A percentile compares a stretch with the other conserved stretches of the same genome.
Evolutionary conservation across 1,140 invertebrate genomes (phyloP).

Genomic region (Drosophila albomicans): DNA sequence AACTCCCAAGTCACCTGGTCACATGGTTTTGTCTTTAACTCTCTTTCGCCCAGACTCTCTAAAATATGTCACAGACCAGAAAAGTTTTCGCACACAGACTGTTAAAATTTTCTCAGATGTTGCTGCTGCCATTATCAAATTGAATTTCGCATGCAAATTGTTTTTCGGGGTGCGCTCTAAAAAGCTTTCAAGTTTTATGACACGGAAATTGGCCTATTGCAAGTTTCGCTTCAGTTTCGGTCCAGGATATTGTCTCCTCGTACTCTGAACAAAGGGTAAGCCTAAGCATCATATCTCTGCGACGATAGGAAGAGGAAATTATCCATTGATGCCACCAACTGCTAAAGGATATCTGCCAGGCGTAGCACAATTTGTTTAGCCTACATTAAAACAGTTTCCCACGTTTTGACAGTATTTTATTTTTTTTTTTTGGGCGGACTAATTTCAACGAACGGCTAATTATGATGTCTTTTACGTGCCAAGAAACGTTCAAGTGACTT

Average conservation of each 20-base stretch:
- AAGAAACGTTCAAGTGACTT: constrained; percentile 79
- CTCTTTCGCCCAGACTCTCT: constrained; percentile 17
- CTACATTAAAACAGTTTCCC: not conserved
- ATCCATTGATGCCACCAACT: not conserved
- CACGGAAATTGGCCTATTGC: constrained; percentile 79
- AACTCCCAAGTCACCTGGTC: constrained; percentile 44
- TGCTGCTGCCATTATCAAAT: constrained; percentile 74
- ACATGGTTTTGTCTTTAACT: constrained; percentile 25
- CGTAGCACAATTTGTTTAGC: not conserved
- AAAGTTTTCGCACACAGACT: constrained; percentile 26
- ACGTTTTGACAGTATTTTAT: constrained; percentile 41
- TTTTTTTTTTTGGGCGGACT: constrained; percentile 37
- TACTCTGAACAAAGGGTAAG: not conserved
- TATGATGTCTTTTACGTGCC: constrained; percentile 83
- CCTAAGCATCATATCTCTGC: not conserved
- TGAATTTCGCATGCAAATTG: constrained; percentile 81
- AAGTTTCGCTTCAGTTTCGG: constrained; percentile 46
- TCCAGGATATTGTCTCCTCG: constrained; percentile 29
- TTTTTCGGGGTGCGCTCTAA: constrained; percentile 58
- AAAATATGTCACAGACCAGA: constrained; percentile 44
- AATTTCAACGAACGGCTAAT: constrained; percentile 75
- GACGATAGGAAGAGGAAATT: not conserved
- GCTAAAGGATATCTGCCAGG: not conserved
- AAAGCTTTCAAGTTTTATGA: constrained; percentile 83
- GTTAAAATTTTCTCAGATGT: constrained; percentile 28